Evolutionary conservation across 37 sponge, comb jelly and placozoan species (phyloP).

Genomic region (Ephydatia muelleri): DNA sequence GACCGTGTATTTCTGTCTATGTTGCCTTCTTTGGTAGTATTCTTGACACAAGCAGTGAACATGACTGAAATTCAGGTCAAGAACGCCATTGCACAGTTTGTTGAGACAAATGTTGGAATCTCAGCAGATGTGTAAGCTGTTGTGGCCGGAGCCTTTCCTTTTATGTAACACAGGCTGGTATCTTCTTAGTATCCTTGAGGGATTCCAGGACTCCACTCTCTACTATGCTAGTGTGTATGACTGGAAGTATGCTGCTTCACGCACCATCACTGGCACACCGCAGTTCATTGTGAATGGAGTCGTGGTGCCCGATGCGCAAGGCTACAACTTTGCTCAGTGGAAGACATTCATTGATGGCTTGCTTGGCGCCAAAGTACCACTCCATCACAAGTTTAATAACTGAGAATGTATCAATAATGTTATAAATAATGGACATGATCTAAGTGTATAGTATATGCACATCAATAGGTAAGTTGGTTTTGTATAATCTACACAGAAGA

Average conservation of each 20-base stretch:
- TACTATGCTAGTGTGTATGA: constrained; percentile 36
- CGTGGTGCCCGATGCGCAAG: constrained; percentile 18
- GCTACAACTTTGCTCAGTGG: constrained; percentile 25
- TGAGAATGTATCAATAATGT: too few species aligned
- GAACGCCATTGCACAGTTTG: constrained; percentile 25
- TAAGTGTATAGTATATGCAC: too few species aligned
- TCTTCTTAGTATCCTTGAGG: constrained; percentile 34
- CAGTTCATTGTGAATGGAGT: constrained; percentile 67
- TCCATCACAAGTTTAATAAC: too few species aligned
- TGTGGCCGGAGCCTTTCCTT: background rate
- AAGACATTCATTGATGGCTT: constrained; percentile 24
- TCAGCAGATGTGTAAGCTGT: background rate
- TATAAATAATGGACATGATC: too few species aligned
- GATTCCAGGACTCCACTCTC: constrained; percentile 30
- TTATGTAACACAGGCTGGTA: background rate
- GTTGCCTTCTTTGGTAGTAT: constrained; percentile 15
- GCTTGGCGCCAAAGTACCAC: background rate
- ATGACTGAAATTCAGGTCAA: constrained; percentile 64
- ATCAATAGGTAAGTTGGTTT: too few species aligned
- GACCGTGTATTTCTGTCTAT: too few species aligned
- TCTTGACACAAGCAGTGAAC: constrained; percentile 59
- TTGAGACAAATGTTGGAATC: background rate
- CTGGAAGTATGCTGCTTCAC: constrained; percentile 58
- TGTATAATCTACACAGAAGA: too few species aligned
- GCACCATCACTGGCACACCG: constrained; percentile 56